A percentile compares a stretch with the other conserved stretches of the same genome.
phyloP scores from a whole-genome alignment of 2,797 vertebrate species.

The Chelidonichthys spinosus region DNA sequence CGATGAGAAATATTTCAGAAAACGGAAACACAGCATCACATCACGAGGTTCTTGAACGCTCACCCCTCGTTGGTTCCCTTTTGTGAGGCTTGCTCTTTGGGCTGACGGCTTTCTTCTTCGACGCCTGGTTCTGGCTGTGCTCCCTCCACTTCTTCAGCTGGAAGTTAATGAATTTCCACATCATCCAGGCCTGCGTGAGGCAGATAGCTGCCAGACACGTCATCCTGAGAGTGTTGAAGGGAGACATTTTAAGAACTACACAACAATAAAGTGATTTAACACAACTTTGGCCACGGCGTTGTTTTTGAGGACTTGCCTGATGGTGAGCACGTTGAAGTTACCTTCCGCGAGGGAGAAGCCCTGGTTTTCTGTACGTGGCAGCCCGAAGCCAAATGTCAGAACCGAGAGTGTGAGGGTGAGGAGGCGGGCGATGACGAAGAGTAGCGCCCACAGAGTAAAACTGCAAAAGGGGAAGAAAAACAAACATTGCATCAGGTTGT shows the following conservation, averaged over 20 bases:
- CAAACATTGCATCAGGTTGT: background rate
- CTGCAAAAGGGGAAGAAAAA: constrained; percentile 60
- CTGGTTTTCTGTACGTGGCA: constrained; percentile 86
- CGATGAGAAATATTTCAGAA: background rate
- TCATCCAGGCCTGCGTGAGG: constrained; percentile 92
- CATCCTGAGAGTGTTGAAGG: constrained; percentile 75
- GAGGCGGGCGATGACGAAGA: constrained; percentile 88
- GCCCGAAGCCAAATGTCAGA: constrained; percentile 88
- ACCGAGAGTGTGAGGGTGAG: constrained; percentile 90
- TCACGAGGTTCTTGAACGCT: constrained; percentile 38
- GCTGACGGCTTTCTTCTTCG: constrained; percentile 84
- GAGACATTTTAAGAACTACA: constrained; percentile 3
- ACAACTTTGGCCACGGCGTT: background rate
- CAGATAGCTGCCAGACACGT: constrained; percentile 89
- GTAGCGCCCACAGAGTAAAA: constrained; percentile 89
- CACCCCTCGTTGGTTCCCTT: constrained; percentile 83
- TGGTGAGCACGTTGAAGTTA: constrained; percentile 88
- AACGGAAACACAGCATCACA: background rate
- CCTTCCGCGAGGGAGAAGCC: constrained; percentile 86
- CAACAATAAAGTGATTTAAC: background rate
- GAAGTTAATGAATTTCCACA: constrained; percentile 93
- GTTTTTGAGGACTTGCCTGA: constrained; percentile 79
- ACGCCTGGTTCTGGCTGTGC: constrained; percentile 86
- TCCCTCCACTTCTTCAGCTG: constrained; percentile 91
- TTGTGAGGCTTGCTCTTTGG: constrained; percentile 86